Evolutionary conservation across 2,113 vertebrate genomes (phyloP).

Genomic region (Oostethus manadensis): DNA sequence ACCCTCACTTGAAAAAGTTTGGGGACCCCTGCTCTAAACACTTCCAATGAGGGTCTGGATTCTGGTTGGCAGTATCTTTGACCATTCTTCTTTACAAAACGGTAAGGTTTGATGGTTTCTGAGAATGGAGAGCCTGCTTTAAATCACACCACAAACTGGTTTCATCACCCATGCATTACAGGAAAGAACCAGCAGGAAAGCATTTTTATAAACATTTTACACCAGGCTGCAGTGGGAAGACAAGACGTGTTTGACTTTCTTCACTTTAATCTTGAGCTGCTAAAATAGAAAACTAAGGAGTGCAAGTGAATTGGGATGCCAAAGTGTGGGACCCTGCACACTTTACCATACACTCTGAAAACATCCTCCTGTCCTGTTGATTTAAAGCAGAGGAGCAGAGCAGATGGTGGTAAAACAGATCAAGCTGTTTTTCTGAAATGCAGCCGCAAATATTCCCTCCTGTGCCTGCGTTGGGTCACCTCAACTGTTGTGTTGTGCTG

Average conservation of each 20-base stretch:
- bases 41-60: no score
- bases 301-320: slow-evolving; percentile 29
- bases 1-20: no score
- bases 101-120: no score
- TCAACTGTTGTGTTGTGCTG: background rate
- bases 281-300: slow-evolving; percentile 13
- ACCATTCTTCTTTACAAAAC: no score
- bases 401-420: slow-evolving; percentile 58
- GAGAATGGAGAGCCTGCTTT: no score
- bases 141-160: no score
- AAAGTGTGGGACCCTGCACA: slow-evolving; percentile 38
- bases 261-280: slow-evolving; percentile 19
- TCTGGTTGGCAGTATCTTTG: no score
- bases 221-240: background rate
- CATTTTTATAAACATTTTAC: no score
- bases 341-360: slow-evolving; percentile 17
- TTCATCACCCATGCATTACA: no score
- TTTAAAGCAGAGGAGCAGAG: slow-evolving; percentile 32
- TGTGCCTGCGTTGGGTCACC: slow-evolving; percentile 28
- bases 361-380: slow-evolving; percentile 40
- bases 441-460: slow-evolving; percentile 12
- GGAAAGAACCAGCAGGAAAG: no score
- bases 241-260: slow-evolving; percentile 1
- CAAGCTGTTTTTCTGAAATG: slow-evolving; percentile 33
- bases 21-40: no score